These are phyloP conservation scores for Dysmachus trigonus DNA, from an alignment of 2,888 invertebrate genomes.

Conservation along the genomic window DNA sequence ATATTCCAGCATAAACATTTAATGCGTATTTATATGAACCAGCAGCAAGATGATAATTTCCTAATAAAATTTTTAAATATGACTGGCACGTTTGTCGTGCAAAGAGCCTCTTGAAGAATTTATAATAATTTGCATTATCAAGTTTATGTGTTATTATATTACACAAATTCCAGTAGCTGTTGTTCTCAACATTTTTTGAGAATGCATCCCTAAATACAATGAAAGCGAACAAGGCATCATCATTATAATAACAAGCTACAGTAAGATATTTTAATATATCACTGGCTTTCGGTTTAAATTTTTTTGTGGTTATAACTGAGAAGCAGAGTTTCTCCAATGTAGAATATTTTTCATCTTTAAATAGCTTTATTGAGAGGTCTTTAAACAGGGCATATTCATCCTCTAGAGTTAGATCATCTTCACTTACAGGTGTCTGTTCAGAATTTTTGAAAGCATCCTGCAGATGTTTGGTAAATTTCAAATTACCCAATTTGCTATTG, in stretches of 20 bases:
- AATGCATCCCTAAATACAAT: constrained; percentile 79
- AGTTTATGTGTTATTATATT: constrained; percentile 76
- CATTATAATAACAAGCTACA: constrained; percentile 77
- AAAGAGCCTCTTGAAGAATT: constrained; percentile 77
- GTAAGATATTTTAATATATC: constrained; percentile 73
- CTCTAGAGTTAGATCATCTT: constrained; percentile 66
- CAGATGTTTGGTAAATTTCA: constrained; percentile 65
- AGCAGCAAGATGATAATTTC: constrained; percentile 83
- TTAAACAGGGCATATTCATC: constrained; percentile 77
- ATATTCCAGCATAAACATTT: constrained; percentile 80
- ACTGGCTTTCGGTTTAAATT: constrained; percentile 62
- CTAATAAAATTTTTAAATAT: constrained; percentile 77
- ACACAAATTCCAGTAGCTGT: constrained; percentile 82
- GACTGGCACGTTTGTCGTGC: constrained; percentile 65
- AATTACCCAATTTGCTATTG: constrained; percentile 48
- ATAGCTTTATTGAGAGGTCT: constrained; percentile 73
- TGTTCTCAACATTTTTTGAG: constrained; percentile 69
- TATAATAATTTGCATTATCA: constrained; percentile 80
- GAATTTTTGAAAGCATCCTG: constrained; percentile 64
- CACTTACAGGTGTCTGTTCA: constrained; percentile 48
- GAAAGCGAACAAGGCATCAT: constrained; percentile 78
- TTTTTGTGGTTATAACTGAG: constrained; percentile 79
- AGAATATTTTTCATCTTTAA: constrained; percentile 70
- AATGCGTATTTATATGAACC: constrained; percentile 86
- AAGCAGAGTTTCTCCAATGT: constrained; percentile 80